Base-by-base conservation (phyloP, 2,888 invertebrate genomes). In the Polietes domitor region DNA sequence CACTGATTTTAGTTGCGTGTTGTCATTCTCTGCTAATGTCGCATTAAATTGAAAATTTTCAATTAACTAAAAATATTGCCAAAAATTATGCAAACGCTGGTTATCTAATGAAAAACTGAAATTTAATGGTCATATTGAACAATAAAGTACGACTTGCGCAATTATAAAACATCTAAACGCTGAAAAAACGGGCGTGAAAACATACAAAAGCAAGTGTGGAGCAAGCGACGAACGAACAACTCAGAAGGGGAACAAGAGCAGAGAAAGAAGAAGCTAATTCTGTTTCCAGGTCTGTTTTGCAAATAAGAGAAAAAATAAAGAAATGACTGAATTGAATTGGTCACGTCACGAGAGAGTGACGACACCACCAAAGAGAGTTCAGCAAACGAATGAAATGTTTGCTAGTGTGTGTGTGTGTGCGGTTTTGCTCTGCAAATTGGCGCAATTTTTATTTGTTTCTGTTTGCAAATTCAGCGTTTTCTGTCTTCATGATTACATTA, bases 231-330 rank as follows among this genome's bases (percentile, higher is more conserved):
- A 53, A 53, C 47, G 28, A 55, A 61, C 53, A 77, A 10, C 28
- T 17, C 41, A 26, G 6, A 85, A 78, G 82, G 68, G 86, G 87
- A 24, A 58, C 21, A 58, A 58, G 24, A 87, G 88, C 80, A 81
- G 85, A 61, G 77, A 78, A 81, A 75, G 53, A 80, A 79, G 78
- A 85, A 88, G 88, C n/a, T n/a, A n/a, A 90, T 72, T 0, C n/a
- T 32, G 89, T 87, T 88, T 90, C 90, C 91, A 90, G 90, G 90
- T 90, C 90, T 88, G 89, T 87, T 87, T 77, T 77, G 71, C 55
- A 77, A 72, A 37, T n/a, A n/a, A 74, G 41, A 83, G 32, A 75
- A 47, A 47, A n/a, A n/a, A n/a, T n/a, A n/a, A n/a, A 6, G 32
- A 32, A 32, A 9, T 47, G n/a, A 47, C 2, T 47, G 47, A n/a